These are phyloP conservation scores for Acleris emargana DNA, from an alignment of 2,888 invertebrate genomes.

Conservation along the genomic window DNA sequence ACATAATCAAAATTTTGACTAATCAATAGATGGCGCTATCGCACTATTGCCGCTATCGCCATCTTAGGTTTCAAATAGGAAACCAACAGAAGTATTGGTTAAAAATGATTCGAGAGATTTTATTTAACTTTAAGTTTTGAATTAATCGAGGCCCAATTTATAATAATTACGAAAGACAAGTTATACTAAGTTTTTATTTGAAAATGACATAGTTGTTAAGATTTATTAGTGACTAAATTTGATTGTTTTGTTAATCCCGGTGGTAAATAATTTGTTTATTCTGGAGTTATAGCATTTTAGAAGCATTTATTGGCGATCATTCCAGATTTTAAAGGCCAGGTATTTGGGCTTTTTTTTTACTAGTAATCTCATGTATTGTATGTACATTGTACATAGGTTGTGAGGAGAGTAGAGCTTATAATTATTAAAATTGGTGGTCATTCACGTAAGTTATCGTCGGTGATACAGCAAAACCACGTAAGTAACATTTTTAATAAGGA, in stretches of 20 bases:
- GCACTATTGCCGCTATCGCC: background rate
- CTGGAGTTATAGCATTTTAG: constrained; percentile 40
- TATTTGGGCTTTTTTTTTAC: constrained; percentile 59
- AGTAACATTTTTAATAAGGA: too few relatives aligned
- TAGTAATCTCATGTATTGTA: constrained; percentile 72
- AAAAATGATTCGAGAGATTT: constrained; percentile 20
- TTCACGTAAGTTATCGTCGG: constrained; percentile 38
- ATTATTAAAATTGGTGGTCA: constrained; percentile 39
- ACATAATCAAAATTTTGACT: background rate
- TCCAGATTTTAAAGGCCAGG: constrained; percentile 63
- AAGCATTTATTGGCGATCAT: constrained; percentile 61
- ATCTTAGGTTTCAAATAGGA: background rate
- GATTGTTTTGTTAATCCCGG: constrained; percentile 17
- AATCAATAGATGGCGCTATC: background rate
- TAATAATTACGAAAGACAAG: constrained; percentile 30
- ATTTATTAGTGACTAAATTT: constrained; percentile 23
- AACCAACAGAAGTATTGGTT: constrained; percentile 5
- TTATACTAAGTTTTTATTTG: constrained; percentile 37
- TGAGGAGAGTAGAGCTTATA: constrained; percentile 62
- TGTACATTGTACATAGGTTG: constrained; percentile 59
- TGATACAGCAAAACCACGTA: too few relatives aligned
- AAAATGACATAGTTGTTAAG: constrained; percentile 24
- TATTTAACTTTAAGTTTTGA: constrained; percentile 30
- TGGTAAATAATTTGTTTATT: constrained; percentile 36
- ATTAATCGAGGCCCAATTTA: constrained; percentile 17